Conservation (phyloP, 2,113 vertebrate species). For the Tamias sibiricus region DNA sequence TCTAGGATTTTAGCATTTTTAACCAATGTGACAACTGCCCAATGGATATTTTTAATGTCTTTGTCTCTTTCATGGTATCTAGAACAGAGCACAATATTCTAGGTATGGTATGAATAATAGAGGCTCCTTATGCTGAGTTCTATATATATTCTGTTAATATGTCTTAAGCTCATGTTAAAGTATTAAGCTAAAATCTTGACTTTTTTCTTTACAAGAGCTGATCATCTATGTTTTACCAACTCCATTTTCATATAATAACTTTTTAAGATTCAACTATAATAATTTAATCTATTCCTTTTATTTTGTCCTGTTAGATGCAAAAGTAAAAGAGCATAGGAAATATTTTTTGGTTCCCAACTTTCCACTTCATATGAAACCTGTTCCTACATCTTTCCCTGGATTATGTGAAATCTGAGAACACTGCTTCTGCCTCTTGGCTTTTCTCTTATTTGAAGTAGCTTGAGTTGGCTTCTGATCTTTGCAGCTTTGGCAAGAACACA, state of each 20-base stretch:
- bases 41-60: neutral
- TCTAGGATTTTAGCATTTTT: neutral
- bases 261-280: neutral
- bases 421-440: neutral
- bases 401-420: neutral
- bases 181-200: slow-evolving; percentile 15
- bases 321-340: slow-evolving; percentile 22
- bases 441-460: neutral
- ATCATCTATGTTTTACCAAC: neutral
- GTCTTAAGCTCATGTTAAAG: neutral
- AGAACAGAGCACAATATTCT: neutral
- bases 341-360: neutral
- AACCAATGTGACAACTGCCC: neutral
- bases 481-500: neutral
- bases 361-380: neutral
- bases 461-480: neutral
- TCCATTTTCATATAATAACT: neutral
- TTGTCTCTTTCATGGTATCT: neutral
- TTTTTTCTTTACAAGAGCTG: neutral
- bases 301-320: slow-evolving; percentile 2
- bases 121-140: neutral
- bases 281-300: neutral
- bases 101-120: neutral
- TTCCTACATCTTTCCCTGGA: neutral
- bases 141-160: neutral